phyloP scores from a whole-genome alignment of 2,797 vertebrate species.

The Sebastes nivosus region DNA sequence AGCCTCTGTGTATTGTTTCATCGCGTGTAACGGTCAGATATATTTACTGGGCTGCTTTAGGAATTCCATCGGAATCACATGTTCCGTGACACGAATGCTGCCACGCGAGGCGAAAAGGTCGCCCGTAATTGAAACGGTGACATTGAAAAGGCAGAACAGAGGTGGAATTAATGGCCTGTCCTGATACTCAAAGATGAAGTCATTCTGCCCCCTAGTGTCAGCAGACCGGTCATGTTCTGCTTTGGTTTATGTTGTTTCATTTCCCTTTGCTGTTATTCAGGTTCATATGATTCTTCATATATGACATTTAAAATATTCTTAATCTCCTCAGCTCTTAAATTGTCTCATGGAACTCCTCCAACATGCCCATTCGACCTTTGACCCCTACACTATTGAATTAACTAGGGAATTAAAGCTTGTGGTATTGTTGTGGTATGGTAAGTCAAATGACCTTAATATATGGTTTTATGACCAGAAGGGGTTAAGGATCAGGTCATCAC shows the following conservation, averaged over 20 bases:
- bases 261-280: background rate
- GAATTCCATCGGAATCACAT: conserved; percentile 54
- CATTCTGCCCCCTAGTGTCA: conserved; percentile 58
- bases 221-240: rapidly evolving
- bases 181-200: background rate
- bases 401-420: background rate
- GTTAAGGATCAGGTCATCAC: background rate
- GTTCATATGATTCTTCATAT: background rate
- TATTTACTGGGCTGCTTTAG: conserved; percentile 60
- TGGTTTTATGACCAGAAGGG: background rate
- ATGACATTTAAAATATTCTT: background rate
- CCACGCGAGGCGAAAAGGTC: conserved; percentile 63
- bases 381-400: background rate
- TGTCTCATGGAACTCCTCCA: background rate
- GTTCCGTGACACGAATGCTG: conserved; percentile 59
- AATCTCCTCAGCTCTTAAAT: too few relatives aligned
- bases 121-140: conserved; percentile 69
- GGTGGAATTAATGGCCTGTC: conserved; percentile 1
- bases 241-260: background rate
- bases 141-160: conserved; percentile 51
- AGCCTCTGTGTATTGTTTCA: background rate
- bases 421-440: too few relatives aligned
- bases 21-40: conserved; percentile 29
- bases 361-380: background rate
- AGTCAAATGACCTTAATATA: background rate